Percentiles rank a stretch among this genome's conserved stretches.
Evolutionary conservation across 2,113 vertebrate species (phyloP).

Genomic region (Halichoerus grypus): DNA sequence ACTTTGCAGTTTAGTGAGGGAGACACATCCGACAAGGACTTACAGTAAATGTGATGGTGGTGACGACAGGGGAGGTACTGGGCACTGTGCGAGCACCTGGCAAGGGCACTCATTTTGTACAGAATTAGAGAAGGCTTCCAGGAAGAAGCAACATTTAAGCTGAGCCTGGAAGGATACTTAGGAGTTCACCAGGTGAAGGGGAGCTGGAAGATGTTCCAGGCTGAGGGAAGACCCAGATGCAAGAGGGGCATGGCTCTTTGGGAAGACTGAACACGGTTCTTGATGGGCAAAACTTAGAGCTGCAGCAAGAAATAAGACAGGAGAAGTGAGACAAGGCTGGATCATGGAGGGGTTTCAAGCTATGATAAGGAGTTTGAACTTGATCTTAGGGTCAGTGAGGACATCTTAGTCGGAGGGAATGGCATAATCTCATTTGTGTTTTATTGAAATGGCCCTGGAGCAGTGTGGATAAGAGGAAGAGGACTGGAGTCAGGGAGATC

Average conservation of each 20-base stretch:
- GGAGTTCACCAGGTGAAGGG: neutral
- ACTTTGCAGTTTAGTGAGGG: neutral
- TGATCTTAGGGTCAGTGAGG: neutral
- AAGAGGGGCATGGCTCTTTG: neutral
- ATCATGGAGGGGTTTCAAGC: neutral
- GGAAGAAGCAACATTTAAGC: neutral
- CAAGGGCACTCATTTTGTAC: neutral
- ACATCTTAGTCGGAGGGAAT: neutral
- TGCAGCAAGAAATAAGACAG: neutral
- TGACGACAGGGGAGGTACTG: neutral
- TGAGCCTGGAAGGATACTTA: neutral
- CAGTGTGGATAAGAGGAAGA: neutral
- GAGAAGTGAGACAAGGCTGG: neutral
- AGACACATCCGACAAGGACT: neutral
- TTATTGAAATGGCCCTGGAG: neutral
- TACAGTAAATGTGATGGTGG: neutral
- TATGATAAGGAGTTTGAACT: neutral
- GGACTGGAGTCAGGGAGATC: neutral
- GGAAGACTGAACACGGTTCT: neutral
- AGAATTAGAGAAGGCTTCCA: neutral
- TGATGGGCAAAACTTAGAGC: neutral
- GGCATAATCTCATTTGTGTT: neutral
- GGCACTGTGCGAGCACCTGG: neutral
- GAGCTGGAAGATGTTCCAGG: neutral
- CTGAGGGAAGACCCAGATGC: neutral